A percentile compares a stretch with the other conserved stretches of the same genome.
Evolutionary conservation across 1,140 invertebrate species (phyloP).

Genomic region (Drosophila nikananu): DNA sequence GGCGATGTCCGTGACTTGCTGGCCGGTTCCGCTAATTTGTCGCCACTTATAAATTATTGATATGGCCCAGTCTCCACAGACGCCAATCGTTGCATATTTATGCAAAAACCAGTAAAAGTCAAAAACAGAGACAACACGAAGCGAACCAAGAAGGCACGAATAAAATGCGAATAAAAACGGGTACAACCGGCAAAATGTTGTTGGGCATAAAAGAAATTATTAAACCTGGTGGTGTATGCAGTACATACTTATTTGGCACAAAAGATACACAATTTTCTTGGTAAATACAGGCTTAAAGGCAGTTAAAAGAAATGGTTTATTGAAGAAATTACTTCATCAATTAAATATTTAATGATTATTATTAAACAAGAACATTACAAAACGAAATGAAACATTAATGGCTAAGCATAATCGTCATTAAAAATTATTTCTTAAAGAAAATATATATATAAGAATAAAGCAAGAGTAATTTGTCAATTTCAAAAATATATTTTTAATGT

Average conservation of each 20-base stretch:
- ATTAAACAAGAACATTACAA: background rate
- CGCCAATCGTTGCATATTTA: slow-evolving; percentile 62
- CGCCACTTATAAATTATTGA: slow-evolving; percentile 80
- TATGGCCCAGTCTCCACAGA: slow-evolving; percentile 48
- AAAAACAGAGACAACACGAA: slow-evolving; percentile 22
- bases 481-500: background rate
- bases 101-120: slow-evolving; percentile 44
- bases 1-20: slow-evolving; percentile 72
- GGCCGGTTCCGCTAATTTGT: slow-evolving; percentile 78
- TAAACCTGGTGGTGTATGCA: background rate
- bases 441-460: too few species aligned
- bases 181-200: slow-evolving; percentile 31
- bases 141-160: slow-evolving; percentile 23
- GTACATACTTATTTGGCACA: background rate
- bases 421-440: too few species aligned
- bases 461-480: background rate
- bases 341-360: background rate
- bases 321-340: background rate
- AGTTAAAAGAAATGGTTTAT: too few species aligned
- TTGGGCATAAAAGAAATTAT: slow-evolving; percentile 1
- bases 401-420: too few species aligned
- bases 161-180: slow-evolving; percentile 20
- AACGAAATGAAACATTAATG: background rate
- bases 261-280: slow-evolving; percentile 13
- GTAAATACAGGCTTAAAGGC: too few species aligned